phyloP scores from a whole-genome alignment of 2,113 vertebrate genomes.

The Anthoscopus minutus region DNA sequence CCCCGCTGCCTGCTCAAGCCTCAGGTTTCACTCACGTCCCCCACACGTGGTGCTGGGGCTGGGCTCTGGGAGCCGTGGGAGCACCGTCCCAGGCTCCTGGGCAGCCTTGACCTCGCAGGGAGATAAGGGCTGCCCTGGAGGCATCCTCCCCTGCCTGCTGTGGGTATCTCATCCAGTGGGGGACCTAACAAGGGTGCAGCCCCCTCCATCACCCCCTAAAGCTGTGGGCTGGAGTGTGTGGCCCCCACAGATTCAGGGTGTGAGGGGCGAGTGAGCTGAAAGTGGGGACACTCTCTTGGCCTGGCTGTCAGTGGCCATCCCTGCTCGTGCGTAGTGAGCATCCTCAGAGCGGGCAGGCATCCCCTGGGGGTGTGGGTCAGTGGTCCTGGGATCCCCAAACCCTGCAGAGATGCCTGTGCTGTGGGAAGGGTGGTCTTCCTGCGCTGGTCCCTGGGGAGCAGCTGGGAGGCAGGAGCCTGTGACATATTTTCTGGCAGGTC shows the following conservation, averaged over 20 bases:
- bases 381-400: background rate
- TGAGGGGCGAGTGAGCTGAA: background rate
- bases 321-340: fast-evolving
- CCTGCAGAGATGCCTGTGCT: background rate
- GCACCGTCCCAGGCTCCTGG: fast-evolving
- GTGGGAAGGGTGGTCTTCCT: background rate
- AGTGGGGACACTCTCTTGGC: background rate
- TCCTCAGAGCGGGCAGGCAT: background rate
- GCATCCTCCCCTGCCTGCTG: background rate
- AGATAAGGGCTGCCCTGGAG: background rate
- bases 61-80: background rate
- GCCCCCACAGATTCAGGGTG: background rate
- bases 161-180: fast-evolving
- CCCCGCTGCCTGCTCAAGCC: background rate
- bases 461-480: background rate
- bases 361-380: background rate
- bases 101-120: background rate
- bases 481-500: background rate
- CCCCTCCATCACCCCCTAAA: background rate
- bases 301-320: background rate
- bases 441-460: background rate
- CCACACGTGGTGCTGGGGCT: fast-evolving
- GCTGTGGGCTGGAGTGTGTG: background rate
- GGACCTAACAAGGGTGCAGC: background rate
- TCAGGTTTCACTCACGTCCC: fast-evolving